Evolutionary conservation across 1,140 invertebrate species (phyloP).

Genomic region (Diorhabda elongata): DNA sequence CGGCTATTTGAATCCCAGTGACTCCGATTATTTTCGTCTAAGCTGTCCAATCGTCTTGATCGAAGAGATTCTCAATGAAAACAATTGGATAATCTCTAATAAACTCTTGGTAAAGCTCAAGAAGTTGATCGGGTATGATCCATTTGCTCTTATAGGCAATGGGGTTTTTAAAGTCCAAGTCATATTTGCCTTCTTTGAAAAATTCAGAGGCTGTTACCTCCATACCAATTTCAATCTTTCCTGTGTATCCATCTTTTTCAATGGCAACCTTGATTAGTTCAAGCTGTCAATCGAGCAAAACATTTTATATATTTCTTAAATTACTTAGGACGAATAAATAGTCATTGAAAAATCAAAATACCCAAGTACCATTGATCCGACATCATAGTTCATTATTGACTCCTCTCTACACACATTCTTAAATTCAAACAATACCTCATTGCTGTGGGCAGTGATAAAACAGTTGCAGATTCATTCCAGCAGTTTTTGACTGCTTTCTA

Average conservation of each 20-base stretch:
- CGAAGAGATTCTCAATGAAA: slow-evolving; percentile 98
- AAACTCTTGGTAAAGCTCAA: slow-evolving; percentile 85
- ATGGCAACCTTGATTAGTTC: slow-evolving; percentile 88
- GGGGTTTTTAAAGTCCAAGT: slow-evolving; percentile 97
- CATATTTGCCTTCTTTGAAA: slow-evolving; percentile 78
- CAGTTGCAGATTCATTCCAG: no score
- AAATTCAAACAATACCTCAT: no score
- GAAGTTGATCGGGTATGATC: slow-evolving; percentile 75
- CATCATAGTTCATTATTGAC: no score
- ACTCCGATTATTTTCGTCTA: slow-evolving; percentile 79
- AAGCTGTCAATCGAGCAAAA: slow-evolving; percentile 46
- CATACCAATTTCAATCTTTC: slow-evolving; percentile 96
- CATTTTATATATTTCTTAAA: no score
- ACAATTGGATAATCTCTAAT: slow-evolving; percentile 93
- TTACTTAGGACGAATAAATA: no score
- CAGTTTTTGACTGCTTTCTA: no score
- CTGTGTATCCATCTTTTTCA: slow-evolving; percentile 88
- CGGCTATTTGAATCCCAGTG: slow-evolving; percentile 87
- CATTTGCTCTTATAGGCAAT: slow-evolving; percentile 77
- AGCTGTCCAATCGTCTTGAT: slow-evolving; percentile 95
- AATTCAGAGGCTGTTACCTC: slow-evolving; percentile 99
- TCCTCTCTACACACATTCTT: no score
- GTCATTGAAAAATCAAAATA: no score
- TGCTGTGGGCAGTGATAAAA: no score
- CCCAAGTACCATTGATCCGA: no score